Evolutionary conservation across 2,888 invertebrate genomes (phyloP), one percentile per base, ranked within the genome.

Genomic region (Erpobdella octoculata): DNA sequence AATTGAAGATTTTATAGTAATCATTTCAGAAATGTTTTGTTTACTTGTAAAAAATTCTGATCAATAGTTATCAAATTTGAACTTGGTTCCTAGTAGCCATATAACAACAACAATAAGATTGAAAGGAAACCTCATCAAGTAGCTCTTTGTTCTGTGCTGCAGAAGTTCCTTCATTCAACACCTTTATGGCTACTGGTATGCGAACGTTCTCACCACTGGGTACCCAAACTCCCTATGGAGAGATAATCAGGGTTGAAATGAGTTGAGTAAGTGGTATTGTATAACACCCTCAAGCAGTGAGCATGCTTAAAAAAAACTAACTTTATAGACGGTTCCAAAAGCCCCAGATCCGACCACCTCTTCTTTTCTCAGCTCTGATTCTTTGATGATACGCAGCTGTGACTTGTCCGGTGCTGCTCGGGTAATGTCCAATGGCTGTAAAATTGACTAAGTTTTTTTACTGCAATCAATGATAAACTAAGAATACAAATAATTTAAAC

Each of bases 141-240:
- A 97, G 92, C 81, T 96, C 95, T 81, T 93, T 72, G 79, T 92
- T 93, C 0, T 89, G 90, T 72, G 87, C 87, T 78, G 91, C 91
- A 33, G 85, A 84, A 2, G 84, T 84, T 0, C 74, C 90, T 81
- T 94, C 94, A 77, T 92, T 88, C 1, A 97, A 84, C 18, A 95
- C 93, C 85, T 97, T 97, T 72, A 96, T 95, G n/a, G 96, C 96
- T 0, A 97, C 96, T 0, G 96, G 96, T 75, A 96, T 92, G 74
- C 81, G 82, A 15, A 82, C 79, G 73, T 81, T 80, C 72, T 83
- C 82, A 18, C 80, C 80, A 8, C 78, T 78, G 0, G 83, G 83
- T 31, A 81, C 78, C 81, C 81, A 82, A 62, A 81, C 79, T 12
- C 83, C 82, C 81, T 82, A 31, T 15, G 21, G 21, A 48, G 9